phyloP scores from a whole-genome alignment of 2,113 vertebrate genomes.

The Halcyon malimbica region DNA sequence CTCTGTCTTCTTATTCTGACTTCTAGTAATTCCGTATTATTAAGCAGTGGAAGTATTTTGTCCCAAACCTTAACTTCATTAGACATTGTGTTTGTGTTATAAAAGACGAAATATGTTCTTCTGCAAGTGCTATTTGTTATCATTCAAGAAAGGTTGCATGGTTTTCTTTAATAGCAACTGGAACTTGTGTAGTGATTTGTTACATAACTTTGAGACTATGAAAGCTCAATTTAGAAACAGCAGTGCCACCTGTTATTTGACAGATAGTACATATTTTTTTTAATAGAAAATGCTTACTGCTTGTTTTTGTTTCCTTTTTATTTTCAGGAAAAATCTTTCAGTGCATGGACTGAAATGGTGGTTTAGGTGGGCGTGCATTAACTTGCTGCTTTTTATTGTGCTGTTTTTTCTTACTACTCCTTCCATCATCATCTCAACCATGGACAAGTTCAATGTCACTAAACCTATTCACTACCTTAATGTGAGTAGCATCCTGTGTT shows the following conservation, averaged over 20 bases:
- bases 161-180: not conserved
- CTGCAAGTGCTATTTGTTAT: not conserved
- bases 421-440: slow-evolving; percentile 90
- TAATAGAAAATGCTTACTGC: not conserved
- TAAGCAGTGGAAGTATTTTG: not conserved
- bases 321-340: slow-evolving; percentile 89
- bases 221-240: not conserved
- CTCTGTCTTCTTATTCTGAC: not conserved
- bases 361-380: slow-evolving; percentile 83
- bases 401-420: slow-evolving; percentile 97
- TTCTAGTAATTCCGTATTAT: not conserved
- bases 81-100: not conserved
- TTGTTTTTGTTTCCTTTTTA: not conserved
- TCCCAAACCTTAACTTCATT: not conserved
- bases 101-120: not conserved
- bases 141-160: not conserved
- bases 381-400: slow-evolving; percentile 84
- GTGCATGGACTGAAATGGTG: slow-evolving; percentile 86
- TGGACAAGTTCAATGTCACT: slow-evolving; percentile 96
- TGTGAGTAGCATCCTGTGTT: slow-evolving; percentile 75
- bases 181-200: not conserved
- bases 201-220: not conserved
- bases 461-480: slow-evolving; percentile 90
- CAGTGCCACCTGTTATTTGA: not conserved
- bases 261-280: not conserved